Conservation (phyloP, 2,888 invertebrate species). For the Chydorus sphaericus region DNA sequence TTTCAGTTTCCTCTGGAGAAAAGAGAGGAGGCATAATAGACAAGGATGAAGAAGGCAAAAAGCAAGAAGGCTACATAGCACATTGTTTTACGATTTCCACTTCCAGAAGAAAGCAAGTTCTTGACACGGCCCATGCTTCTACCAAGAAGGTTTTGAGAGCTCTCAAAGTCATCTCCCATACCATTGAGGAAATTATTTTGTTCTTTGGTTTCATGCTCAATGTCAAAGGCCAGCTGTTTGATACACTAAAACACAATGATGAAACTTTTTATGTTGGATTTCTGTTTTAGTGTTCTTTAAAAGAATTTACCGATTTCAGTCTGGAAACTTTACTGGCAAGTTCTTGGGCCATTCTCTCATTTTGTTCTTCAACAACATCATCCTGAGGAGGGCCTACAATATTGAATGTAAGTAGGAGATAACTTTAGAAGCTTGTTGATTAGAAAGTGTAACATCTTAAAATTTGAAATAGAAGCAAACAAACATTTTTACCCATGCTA, state of each 20-base stretch:
- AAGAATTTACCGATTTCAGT: slow-evolving; percentile 13
- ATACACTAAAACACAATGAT: not conserved
- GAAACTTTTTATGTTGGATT: too few species aligned
- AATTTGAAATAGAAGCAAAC: not conserved
- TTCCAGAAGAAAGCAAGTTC: slow-evolving; percentile 7
- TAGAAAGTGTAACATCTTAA: not conserved
- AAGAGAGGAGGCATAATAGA: slow-evolving; percentile 2
- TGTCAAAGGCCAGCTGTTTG: slow-evolving; percentile 16
- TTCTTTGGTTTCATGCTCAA: slow-evolving; percentile 17
- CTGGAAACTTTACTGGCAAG: slow-evolving; percentile 14
- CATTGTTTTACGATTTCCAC: slow-evolving; percentile 11
- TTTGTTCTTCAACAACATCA: slow-evolving; percentile 13
- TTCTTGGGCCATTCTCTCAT: slow-evolving; percentile 13
- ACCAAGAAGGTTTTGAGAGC: slow-evolving; percentile 11
- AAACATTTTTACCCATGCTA: slow-evolving; percentile 4
- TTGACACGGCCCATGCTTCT: slow-evolving; percentile 14
- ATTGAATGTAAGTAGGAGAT: too few species aligned
- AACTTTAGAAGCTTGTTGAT: not conserved
- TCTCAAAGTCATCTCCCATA: slow-evolving; percentile 17
- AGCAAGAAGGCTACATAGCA: slow-evolving; percentile 5
- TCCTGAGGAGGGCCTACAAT: slow-evolving; percentile 12
- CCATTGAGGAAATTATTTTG: slow-evolving; percentile 15
- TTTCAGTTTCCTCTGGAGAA: not conserved
- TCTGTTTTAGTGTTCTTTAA: too few species aligned
- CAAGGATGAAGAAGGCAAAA: slow-evolving; percentile 6